A percentile compares a stretch with the other conserved stretches of the same genome.
Conservation (phyloP, 2,888 invertebrate species). For the Dryobotodes eremita region DNA sequence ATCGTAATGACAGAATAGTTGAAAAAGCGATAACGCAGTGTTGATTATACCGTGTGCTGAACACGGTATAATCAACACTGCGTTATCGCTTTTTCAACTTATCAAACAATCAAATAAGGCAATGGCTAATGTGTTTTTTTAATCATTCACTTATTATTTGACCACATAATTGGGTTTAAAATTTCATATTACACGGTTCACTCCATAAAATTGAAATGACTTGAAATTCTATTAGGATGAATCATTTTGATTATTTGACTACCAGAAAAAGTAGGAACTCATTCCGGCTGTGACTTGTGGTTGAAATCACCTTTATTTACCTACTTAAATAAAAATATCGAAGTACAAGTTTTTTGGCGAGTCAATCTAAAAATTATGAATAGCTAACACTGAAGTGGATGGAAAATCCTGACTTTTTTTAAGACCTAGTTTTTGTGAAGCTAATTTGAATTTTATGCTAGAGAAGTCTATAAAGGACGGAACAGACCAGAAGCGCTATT, state of each 20-base stretch:
- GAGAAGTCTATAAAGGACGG: neutral
- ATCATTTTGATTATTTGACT: neutral
- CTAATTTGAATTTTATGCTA: slow-evolving; percentile 16
- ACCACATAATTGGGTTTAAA: slow-evolving; percentile 26
- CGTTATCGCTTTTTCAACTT: too few species aligned
- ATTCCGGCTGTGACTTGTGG: neutral
- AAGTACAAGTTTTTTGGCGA: neutral
- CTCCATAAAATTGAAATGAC: slow-evolving; percentile 24
- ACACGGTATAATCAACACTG: too few species aligned
- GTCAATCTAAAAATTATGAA: neutral
- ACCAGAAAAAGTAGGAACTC: neutral
- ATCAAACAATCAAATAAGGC: slow-evolving; percentile 30
- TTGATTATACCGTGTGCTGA: slow-evolving; percentile 34
- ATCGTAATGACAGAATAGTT: slow-evolving; percentile 3
- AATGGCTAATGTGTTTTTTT: slow-evolving; percentile 4
- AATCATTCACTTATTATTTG: slow-evolving; percentile 24
- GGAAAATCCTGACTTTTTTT: slow-evolving; percentile 36
- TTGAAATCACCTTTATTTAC: neutral
- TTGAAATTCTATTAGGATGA: slow-evolving; percentile 15
- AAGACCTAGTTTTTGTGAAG: slow-evolving; percentile 22
- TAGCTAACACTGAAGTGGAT: neutral
- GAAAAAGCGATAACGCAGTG: slow-evolving; percentile 1
- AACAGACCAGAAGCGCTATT: neutral
- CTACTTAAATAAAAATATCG: neutral
- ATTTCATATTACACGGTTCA: slow-evolving; percentile 36